phyloP scores from a whole-genome alignment of 2,888 invertebrate genomes.

The Clepsis dumicolana region DNA sequence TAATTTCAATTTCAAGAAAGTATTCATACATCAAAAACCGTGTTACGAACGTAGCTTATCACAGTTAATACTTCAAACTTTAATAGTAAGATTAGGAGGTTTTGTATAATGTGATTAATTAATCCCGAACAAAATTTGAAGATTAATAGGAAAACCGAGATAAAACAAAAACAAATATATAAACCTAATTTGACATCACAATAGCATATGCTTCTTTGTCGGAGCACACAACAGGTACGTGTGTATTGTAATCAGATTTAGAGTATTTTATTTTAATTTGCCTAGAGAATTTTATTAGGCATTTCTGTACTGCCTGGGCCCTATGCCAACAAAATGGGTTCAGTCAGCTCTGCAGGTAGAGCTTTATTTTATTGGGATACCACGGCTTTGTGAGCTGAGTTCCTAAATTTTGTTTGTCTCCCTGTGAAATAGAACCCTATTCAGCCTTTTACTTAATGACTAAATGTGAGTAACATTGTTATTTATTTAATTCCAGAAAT shows the following conservation, averaged over 20 bases:
- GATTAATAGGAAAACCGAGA: conserved; percentile 10
- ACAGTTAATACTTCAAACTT: conserved; percentile 6
- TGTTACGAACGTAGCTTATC: background rate
- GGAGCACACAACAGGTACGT: conserved; percentile 32
- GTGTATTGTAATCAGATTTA: conserved; percentile 3
- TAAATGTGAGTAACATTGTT: too few relatives aligned
- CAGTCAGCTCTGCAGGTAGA: too few relatives aligned
- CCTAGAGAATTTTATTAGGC: too few relatives aligned
- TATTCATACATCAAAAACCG: background rate
- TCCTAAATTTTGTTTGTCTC: too few relatives aligned
- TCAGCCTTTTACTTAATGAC: too few relatives aligned
- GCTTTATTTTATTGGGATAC: too few relatives aligned
- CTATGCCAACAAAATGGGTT: too few relatives aligned
- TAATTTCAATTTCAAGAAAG: background rate
- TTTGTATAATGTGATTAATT: conserved; percentile 4
- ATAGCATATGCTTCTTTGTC: conserved; percentile 33
- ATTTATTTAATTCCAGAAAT: conserved; percentile 17
- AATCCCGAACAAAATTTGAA: background rate
- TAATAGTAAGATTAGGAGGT: conserved; percentile 1
- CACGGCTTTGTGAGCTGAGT: too few relatives aligned
- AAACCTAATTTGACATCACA: conserved; percentile 1
- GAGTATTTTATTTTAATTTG: too few relatives aligned
- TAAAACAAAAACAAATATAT: conserved; percentile 31
- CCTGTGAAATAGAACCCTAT: too few relatives aligned
- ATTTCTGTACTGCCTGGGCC: too few relatives aligned